Conservation (phyloP, 2,888 invertebrate species). For the Trichopoda pennipes region DNA sequence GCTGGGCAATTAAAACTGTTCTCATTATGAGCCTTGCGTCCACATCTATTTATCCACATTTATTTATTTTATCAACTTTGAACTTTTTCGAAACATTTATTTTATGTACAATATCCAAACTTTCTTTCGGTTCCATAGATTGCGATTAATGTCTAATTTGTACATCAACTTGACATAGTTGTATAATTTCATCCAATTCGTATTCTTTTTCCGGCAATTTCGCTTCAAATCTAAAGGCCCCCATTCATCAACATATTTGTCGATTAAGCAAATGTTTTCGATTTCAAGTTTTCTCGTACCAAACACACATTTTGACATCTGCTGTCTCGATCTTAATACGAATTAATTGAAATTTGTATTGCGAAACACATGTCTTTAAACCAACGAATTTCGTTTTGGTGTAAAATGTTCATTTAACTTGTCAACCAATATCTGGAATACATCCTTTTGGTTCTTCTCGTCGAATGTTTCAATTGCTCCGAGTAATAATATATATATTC, state of each 20-base stretch:
- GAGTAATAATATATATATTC: no score
- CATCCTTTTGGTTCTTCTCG: constrained; percentile 42
- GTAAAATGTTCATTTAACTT: no score
- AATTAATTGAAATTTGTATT: no score
- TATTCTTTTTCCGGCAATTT: not conserved
- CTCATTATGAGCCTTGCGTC: constrained; percentile 57
- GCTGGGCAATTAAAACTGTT: constrained; percentile 35
- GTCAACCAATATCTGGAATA: constrained; percentile 45
- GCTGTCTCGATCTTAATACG: no score
- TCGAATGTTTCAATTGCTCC: constrained; percentile 43
- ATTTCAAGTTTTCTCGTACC: no score
- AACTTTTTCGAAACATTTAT: constrained; percentile 46
- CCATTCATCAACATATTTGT: no score
- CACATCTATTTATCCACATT: no score
- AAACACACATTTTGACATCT: no score
- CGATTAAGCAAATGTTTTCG: no score
- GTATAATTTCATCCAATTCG: constrained; percentile 42
- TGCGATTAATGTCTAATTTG: constrained; percentile 66
- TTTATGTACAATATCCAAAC: constrained; percentile 57
- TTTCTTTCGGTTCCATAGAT: constrained; percentile 50
- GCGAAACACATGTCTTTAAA: constrained; percentile 35
- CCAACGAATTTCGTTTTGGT: constrained; percentile 44
- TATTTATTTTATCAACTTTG: constrained; percentile 26
- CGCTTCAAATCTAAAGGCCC: not conserved
- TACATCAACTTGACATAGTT: constrained; percentile 58